phyloP scores from a whole-genome alignment of 2,797 vertebrate species.

The Micrastur ruficollis region DNA sequence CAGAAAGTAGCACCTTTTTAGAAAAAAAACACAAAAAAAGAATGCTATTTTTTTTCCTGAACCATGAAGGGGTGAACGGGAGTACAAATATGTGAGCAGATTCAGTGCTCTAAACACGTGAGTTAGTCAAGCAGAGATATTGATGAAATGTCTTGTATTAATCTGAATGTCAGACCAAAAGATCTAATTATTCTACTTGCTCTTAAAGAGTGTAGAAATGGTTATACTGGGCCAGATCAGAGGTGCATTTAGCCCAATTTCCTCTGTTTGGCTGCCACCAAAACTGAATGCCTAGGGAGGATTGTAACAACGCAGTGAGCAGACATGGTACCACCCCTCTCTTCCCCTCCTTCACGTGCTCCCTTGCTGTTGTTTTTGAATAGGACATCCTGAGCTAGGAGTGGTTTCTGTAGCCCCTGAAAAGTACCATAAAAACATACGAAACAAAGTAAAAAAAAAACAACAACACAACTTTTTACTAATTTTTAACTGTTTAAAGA shows the following conservation, averaged over 20 bases:
- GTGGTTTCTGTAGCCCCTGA: not conserved
- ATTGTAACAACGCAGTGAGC: not conserved
- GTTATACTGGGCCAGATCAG: not conserved
- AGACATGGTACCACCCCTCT: not conserved
- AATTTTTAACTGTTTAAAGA: not conserved
- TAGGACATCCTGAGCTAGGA: not conserved
- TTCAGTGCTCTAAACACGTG: not conserved
- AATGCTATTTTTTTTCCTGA: not conserved
- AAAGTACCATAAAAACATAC: accelerated
- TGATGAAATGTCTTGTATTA: not conserved
- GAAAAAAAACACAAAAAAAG: not conserved
- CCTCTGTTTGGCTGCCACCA: not conserved
- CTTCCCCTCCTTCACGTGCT: accelerated
- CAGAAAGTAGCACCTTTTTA: not conserved
- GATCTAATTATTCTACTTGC: not conserved
- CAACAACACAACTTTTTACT: not conserved
- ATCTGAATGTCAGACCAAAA: not conserved
- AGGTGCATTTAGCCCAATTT: not conserved
- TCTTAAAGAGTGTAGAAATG: not conserved
- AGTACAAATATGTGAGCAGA: not conserved
- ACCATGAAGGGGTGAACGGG: not conserved
- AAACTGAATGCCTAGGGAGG: not conserved
- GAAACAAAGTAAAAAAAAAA: not conserved
- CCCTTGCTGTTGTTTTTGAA: not conserved
- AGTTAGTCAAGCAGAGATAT: not conserved